Base-by-base conservation (phyloP, 2,797 vertebrate genomes). In the Labroides dimidiatus region DNA sequence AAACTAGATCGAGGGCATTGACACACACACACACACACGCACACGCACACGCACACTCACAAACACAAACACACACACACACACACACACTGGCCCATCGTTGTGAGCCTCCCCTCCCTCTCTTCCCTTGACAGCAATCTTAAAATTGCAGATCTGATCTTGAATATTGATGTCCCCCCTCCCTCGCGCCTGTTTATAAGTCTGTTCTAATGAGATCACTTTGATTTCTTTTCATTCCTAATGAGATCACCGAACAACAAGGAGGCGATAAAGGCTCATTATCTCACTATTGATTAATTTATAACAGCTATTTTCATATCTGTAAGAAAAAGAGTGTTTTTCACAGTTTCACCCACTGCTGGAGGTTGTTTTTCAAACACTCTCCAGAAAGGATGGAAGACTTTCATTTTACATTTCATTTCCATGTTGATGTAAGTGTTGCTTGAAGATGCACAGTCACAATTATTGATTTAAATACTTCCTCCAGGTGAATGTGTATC, bases 221-320 rank as follows among this genome's bases (percentile, higher is more conserved):
- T 77, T 84, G 81, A 85, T 89, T 89, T 82, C 30, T 61, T 75
- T 83, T 80, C 49, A 84, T 86, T 86, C 78, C 77, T 85, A 87
- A 89, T 76, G 77, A 89, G 77, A 84, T 69, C 69, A 43, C 55
- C n/a, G 77, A 82, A 85, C 74, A 80, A 70, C 70, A 48, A 65
- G 64, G 73, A 73, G 67, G 66, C 65, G 39, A 70, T 83, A 79
- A 81, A 83, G 67, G 67, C 81, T 87, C 80, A 89, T 89, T 88
- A 87, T 33, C 84, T 49, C 64, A 55, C 57, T 70, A 79, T 81
- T 87, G 83, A 89, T 84, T 87, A 81, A 89, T 89, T 89, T 33
- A 83, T 88, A 71, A 73, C 72, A 60, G 48, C 59, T 75, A 67
- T 84, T 85, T 85, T 83, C 60, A 78, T 74, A 79, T 86, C 77